Base-by-base conservation (phyloP, 2,888 invertebrate species). In the Brenthis hecate region DNA sequence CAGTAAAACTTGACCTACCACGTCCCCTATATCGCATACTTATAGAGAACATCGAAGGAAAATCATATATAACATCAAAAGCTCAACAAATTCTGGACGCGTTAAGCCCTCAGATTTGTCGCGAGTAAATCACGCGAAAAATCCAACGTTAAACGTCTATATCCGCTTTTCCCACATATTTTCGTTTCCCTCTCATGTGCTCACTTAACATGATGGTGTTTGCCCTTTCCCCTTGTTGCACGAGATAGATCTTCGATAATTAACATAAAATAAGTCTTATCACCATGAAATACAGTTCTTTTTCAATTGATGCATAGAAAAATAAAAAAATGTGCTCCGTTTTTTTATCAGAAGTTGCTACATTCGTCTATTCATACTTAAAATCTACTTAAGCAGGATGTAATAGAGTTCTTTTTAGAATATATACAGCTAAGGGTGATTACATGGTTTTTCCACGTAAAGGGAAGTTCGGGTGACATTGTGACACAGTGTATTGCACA, bases 81-180 rank as follows among this genome's bases (percentile, higher is more conserved):
- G 88, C 68, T 83, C 89, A 74, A 67, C 62, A 56, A 80, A 86
- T 64, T 76, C 68, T 68, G 80, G 91, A 72, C 82, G 78, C 57
- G 80, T 87, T 85, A 87, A 82, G 79, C 87, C 86, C 90, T 85
- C 87, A 83, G 89, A 91, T 91, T 91, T 91, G 91, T 91, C 90
- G 84, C 85, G 84, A 80, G 81, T 87, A 92, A 92, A 92, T 92
- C 92, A 92, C 85, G 87, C 90, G 92, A 87, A 88, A 92, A 92
- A 92, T 91, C 91, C 92, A 78, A 79, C 90, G 89, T 91, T 91
- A 91, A 91, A 92, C 84, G 91, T 92, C 92, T 91, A 91, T 92
- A 92, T 92, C 92, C 91, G 91, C 86, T 91, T 91, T 92, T 91
- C 91, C 89, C 91, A 92, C 91, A 89, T 91, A 90, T 92, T 92